Evolutionary conservation across 2,113 vertebrate genomes (phyloP).

Genomic region (Arizona elegans): DNA sequence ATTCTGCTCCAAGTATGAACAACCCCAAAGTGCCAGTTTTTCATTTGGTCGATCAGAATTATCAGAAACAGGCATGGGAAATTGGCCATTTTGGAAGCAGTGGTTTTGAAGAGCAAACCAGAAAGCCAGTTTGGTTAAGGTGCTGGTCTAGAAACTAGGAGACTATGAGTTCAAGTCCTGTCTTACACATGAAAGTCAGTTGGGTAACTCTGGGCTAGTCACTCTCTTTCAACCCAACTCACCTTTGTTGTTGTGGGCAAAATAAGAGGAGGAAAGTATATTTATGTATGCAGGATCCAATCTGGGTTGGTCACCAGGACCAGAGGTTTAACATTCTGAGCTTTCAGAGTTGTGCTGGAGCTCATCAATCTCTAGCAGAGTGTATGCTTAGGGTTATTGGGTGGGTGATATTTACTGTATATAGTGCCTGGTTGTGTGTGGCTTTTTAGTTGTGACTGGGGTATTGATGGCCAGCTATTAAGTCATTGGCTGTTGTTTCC

Average conservation of each 20-base stretch:
- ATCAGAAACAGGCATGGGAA: constrained; percentile 47
- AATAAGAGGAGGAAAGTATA: neutral
- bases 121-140: neutral
- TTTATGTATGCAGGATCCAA: neutral
- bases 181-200: neutral
- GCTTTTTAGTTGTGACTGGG: neutral
- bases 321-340: neutral
- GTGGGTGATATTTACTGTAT: neutral
- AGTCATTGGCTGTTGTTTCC: neutral
- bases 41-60: constrained; percentile 43
- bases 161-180: neutral
- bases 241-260: neutral
- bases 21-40: neutral
- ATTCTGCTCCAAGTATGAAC: neutral
- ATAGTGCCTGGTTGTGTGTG: neutral
- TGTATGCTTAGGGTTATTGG: neutral
- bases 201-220: neutral
- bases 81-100: constrained; percentile 19
- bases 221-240: neutral
- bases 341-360: neutral
- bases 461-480: neutral
- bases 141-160: neutral
- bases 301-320: neutral
- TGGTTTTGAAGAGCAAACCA: constrained; percentile 18
- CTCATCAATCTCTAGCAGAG: neutral